phyloP scores from a whole-genome alignment of 2,113 vertebrate genomes.

The Pygoscelis antarcticus region DNA sequence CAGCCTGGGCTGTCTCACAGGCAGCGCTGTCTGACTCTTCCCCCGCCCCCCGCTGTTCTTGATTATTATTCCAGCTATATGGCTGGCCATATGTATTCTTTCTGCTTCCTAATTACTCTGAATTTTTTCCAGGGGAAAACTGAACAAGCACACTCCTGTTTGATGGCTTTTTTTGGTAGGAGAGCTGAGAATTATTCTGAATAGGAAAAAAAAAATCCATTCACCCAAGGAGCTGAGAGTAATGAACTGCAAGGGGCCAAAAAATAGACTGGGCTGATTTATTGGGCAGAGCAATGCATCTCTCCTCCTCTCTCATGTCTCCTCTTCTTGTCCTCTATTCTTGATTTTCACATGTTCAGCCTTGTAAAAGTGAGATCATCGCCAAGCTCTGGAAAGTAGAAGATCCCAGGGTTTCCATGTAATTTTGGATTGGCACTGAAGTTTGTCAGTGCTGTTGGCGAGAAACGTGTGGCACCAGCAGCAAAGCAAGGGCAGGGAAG shows the following conservation, averaged over 20 bases:
- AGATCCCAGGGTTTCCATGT: accelerated
- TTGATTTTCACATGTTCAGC: neutral
- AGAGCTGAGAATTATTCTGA: neutral
- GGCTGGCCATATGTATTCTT: slow-evolving; percentile 52
- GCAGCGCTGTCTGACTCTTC: neutral
- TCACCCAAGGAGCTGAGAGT: neutral
- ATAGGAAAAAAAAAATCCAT: neutral
- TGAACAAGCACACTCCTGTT: neutral
- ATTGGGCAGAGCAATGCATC: neutral
- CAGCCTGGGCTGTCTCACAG: neutral
- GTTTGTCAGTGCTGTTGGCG: neutral
- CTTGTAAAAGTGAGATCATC: neutral
- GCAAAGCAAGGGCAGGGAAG: neutral
- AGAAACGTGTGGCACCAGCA: accelerated
- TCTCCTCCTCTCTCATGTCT: neutral
- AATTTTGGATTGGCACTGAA: neutral
- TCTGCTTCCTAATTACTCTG: slow-evolving; percentile 40
- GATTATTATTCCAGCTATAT: slow-evolving; percentile 52
- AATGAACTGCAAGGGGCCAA: neutral
- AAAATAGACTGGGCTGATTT: neutral
- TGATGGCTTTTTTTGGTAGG: neutral
- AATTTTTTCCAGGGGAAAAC: slow-evolving; percentile 11
- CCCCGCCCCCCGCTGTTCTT: neutral
- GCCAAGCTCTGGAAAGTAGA: neutral
- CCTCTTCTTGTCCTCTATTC: neutral